phyloP scores from a whole-genome alignment of 2,797 vertebrate genomes.

The Todus mexicanus region DNA sequence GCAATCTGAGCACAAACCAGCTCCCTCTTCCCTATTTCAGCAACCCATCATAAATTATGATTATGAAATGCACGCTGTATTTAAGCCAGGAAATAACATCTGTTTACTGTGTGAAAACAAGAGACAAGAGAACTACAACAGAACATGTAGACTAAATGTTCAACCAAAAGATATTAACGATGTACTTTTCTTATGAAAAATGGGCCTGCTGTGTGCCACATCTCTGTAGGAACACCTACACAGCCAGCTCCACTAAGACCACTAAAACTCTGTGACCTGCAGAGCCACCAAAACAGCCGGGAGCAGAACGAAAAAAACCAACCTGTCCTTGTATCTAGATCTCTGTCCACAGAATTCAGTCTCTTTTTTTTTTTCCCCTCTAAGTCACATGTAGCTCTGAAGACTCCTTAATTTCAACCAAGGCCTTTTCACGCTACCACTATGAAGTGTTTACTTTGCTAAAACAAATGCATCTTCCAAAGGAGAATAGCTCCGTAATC shows the following conservation, averaged over 20 bases:
- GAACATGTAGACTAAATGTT: not conserved
- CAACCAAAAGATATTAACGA: not conserved
- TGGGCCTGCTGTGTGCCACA: not conserved
- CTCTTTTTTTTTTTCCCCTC: not conserved
- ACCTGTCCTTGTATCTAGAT: not conserved
- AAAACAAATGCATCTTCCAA: not conserved
- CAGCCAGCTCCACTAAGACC: not conserved
- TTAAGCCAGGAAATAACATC: conserved; percentile 41
- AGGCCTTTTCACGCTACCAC: not conserved
- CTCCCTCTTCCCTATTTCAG: not conserved
- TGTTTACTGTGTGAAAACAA: conserved; percentile 18
- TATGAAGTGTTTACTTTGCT: not conserved
- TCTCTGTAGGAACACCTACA: not conserved
- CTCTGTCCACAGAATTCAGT: not conserved
- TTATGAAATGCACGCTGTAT: not conserved
- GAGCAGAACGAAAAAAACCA: not conserved
- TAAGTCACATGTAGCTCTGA: not conserved
- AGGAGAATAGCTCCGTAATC: not conserved
- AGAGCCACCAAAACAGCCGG: not conserved
- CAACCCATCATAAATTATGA: not conserved
- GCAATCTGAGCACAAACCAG: not conserved
- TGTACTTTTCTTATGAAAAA: not conserved
- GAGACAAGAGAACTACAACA: not conserved
- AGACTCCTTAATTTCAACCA: not conserved
- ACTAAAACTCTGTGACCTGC: not conserved